Conservation (phyloP, 2,888 invertebrate genomes). For the Drosophila austrosaltans region DNA sequence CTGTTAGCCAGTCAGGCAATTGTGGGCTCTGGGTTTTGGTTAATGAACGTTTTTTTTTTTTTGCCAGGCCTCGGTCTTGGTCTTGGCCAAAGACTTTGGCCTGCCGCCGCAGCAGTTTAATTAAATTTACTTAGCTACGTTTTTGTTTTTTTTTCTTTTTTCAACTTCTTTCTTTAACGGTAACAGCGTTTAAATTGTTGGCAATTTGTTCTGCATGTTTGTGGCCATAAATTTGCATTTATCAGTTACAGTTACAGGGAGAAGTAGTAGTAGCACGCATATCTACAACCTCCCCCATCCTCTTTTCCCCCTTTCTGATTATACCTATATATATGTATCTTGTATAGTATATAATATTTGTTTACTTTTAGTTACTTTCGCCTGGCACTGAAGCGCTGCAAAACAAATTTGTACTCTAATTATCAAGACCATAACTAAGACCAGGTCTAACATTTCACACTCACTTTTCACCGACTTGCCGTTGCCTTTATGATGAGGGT, state of each 20-base stretch:
- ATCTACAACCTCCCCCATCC: background rate
- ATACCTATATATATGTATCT: background rate
- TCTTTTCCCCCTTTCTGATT: slow-evolving; percentile 1
- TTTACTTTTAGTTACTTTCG: slow-evolving; percentile 56
- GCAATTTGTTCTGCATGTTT: slow-evolving; percentile 70
- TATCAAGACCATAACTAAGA: slow-evolving; percentile 49
- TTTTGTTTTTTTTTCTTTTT: slow-evolving; percentile 20
- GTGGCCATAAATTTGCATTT: slow-evolving; percentile 73
- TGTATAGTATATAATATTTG: slow-evolving; percentile 14
- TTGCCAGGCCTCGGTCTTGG: slow-evolving; percentile 10
- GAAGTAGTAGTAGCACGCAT: slow-evolving; percentile 54
- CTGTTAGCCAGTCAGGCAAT: slow-evolving; percentile 42
- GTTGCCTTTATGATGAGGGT: slow-evolving; percentile 51
- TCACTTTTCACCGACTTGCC: slow-evolving; percentile 53
- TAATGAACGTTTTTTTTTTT: slow-evolving; percentile 61
- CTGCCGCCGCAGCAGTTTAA: slow-evolving; percentile 56
- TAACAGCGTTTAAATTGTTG: slow-evolving; percentile 66
- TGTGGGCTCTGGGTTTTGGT: slow-evolving; percentile 31
- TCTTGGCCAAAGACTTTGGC: slow-evolving; percentile 1
- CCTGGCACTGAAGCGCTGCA: slow-evolving; percentile 66
- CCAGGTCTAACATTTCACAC: slow-evolving; percentile 65
- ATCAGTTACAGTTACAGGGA: slow-evolving; percentile 70
- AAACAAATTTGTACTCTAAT: slow-evolving; percentile 72
- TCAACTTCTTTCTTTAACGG: slow-evolving; percentile 61
- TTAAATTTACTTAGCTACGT: slow-evolving; percentile 56